These are phyloP conservation scores for Tipula vernalis DNA, from an alignment of 2,888 invertebrate genomes.

Conservation along the genomic window DNA sequence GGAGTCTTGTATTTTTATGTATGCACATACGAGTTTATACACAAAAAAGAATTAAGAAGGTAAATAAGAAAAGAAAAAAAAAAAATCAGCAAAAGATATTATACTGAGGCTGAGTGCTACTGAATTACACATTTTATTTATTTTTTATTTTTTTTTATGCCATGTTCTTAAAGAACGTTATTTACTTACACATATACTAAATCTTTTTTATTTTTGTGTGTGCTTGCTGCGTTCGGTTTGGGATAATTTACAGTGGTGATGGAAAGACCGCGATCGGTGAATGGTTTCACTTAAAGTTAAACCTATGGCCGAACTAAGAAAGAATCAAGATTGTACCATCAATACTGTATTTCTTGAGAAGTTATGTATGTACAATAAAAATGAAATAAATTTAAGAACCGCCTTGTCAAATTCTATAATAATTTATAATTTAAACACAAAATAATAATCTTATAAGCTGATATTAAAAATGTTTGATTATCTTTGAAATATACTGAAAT, in stretches of 20 bases:
- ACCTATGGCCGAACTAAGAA: neutral
- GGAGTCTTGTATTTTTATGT: neutral
- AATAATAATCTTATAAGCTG: neutral
- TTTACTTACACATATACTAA: neutral
- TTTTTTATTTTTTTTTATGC: neutral
- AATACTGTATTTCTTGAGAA: neutral
- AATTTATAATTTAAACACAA: neutral
- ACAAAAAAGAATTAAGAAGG: neutral
- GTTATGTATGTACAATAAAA: neutral
- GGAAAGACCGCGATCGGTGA: neutral
- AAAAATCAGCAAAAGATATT: conserved; percentile 1
- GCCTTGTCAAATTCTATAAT: neutral
- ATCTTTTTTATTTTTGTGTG: neutral
- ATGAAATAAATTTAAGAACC: neutral
- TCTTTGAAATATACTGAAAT: neutral
- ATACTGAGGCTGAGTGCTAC: neutral
- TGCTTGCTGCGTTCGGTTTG: neutral
- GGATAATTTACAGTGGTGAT: neutral
- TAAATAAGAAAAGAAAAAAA: neutral
- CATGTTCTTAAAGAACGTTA: neutral
- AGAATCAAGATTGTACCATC: neutral
- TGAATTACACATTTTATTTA: neutral
- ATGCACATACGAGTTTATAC: neutral
- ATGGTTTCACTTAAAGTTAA: neutral
- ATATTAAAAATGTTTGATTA: neutral